Percentiles rank a stretch among this genome's conserved stretches.
Conservation (phyloP, 2,113 vertebrate genomes). For the Sorex araneus region DNA sequence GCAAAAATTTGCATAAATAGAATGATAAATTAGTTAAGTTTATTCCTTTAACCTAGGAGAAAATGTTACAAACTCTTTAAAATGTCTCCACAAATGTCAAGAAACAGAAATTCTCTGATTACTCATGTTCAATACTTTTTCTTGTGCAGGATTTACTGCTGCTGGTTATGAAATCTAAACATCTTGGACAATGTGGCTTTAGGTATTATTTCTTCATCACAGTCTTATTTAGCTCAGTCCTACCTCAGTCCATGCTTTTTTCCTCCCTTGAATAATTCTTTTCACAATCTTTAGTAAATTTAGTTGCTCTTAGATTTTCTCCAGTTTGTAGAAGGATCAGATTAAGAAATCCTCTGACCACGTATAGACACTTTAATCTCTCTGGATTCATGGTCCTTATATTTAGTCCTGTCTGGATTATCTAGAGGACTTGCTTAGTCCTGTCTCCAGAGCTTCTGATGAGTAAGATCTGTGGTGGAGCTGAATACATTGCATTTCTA, state of each 20-base stretch:
- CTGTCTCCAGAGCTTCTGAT: background rate
- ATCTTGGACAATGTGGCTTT: background rate
- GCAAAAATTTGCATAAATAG: constrained; percentile 40
- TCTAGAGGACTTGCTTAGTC: background rate
- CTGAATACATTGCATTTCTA: background rate
- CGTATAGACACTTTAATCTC: background rate
- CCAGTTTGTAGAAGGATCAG: background rate
- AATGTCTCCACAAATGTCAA: constrained; percentile 60
- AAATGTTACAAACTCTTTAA: constrained; percentile 47
- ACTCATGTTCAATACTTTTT: background rate
- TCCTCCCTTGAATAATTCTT: background rate
- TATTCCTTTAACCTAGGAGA: constrained; percentile 38
- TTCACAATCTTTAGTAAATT: constrained; percentile 46
- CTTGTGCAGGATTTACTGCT: background rate
- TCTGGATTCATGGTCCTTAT: background rate
- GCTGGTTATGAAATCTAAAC: background rate
- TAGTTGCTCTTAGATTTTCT: constrained; percentile 32
- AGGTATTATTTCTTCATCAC: background rate
- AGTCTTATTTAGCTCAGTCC: background rate
- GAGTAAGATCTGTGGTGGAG: background rate
- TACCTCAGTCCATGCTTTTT: background rate
- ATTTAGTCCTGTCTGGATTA: background rate
- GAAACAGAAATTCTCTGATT: constrained; percentile 21
- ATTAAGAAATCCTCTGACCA: background rate
- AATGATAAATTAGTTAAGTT: constrained; percentile 56